These are phyloP conservation scores for Lindbergichthys nudifrons DNA, from an alignment of 2,797 vertebrate genomes.

Conservation along the genomic window DNA sequence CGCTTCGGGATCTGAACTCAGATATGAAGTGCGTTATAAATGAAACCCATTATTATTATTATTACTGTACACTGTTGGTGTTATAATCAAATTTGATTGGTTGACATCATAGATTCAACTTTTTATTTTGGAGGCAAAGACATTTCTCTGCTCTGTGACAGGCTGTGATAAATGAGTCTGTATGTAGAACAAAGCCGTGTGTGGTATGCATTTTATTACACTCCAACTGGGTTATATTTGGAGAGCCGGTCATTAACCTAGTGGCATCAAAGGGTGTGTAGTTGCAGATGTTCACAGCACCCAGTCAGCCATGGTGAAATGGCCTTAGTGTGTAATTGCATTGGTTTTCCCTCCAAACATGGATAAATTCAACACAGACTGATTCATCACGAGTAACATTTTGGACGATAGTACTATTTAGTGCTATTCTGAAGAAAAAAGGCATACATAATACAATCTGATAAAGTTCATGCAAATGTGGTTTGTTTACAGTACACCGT, in stretches of 20 bases:
- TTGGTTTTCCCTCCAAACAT: not conserved
- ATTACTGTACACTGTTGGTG: no score
- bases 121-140: not conserved
- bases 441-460: not conserved
- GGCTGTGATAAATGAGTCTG: conserved; percentile 28
- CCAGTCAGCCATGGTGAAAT: conserved; percentile 5
- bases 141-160: not conserved
- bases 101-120: no score
- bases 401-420: not conserved
- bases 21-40: no score
- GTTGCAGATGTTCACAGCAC: conserved; percentile 11
- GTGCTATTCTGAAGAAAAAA: not conserved
- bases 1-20: no score
- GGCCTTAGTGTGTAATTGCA: not conserved
- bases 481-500: conserved; percentile 14
- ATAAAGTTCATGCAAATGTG: not conserved
- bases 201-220: conserved; percentile 32
- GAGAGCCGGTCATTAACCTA: conserved; percentile 37
- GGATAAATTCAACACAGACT: not conserved
- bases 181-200: conserved; percentile 28
- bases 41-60: no score
- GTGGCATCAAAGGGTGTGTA: conserved; percentile 43
- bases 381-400: not conserved
- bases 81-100: no score
- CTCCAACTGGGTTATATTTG: conserved; percentile 35